phyloP scores from a whole-genome alignment of 2,797 vertebrate genomes.

The Prunella strophiata region DNA sequence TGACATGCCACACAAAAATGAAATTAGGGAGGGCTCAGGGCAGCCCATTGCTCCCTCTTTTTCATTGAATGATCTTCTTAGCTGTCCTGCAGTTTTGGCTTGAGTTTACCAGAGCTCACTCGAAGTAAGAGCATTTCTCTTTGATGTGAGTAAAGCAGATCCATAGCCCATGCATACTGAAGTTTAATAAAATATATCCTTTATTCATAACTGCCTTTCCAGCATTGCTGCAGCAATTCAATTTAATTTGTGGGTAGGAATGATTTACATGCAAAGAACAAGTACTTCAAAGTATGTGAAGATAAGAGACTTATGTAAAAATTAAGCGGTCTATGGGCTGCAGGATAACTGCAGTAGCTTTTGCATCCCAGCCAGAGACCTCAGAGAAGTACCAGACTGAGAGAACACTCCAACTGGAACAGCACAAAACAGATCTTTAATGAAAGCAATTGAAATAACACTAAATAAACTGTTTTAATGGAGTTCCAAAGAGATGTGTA shows the following conservation, averaged over 20 bases:
- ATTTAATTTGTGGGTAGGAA: not conserved
- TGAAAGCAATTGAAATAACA: conserved; percentile 51
- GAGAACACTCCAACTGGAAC: conserved; percentile 1
- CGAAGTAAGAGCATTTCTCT: not conserved
- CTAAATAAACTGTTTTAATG: conserved; percentile 58
- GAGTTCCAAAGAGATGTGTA: conserved; percentile 27
- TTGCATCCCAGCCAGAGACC: not conserved
- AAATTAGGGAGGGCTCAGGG: not conserved
- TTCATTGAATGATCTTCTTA: not conserved
- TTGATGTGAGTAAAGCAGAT: not conserved
- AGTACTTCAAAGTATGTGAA: conserved; percentile 16
- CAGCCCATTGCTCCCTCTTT: not conserved
- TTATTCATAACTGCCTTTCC: not conserved
- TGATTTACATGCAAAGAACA: conserved; percentile 24
- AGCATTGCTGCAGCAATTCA: not conserved
- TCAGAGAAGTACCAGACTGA: not conserved
- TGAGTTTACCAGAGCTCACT: not conserved
- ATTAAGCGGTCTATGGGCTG: not conserved
- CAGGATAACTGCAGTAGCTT: not conserved
- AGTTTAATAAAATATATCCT: not conserved
- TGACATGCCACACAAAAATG: not conserved
- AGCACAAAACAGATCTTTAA: conserved; percentile 33
- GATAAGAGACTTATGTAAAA: conserved; percentile 21
- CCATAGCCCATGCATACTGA: not conserved
- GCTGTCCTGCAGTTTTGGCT: not conserved